Percentiles rank a stretch among this genome's conserved stretches.
Evolutionary conservation across 35 echinoderm and acorn worm genomes (phyloP).

Genomic region (Nesometra sesokonis): DNA sequence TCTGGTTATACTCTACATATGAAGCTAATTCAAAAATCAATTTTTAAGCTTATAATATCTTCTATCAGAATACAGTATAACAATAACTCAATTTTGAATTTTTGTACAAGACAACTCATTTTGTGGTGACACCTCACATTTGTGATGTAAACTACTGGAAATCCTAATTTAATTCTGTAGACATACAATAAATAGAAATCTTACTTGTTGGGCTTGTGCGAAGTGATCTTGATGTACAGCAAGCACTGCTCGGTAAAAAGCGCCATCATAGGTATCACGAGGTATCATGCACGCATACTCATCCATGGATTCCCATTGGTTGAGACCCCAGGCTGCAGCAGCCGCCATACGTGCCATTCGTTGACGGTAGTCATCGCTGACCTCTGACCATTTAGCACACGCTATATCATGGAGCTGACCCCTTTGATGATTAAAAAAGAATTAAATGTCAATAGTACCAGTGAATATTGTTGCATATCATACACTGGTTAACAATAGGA

Average conservation of each 20-base stretch:
- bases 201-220: slow-evolving; percentile 77
- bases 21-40: no score
- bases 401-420: slow-evolving; percentile 78
- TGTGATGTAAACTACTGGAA: no score
- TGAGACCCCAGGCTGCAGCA: slow-evolving; percentile 86
- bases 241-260: slow-evolving; percentile 89
- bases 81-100: no score
- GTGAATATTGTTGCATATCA: no score
- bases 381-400: slow-evolving; percentile 75
- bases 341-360: slow-evolving; percentile 90
- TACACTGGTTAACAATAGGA: no score
- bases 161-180: no score
- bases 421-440: slow-evolving; percentile 32
- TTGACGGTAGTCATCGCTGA: slow-evolving; percentile 75
- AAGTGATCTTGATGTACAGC: slow-evolving; percentile 97
- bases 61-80: no score
- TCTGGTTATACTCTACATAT: no score
- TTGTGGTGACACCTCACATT: no score
- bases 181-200: background rate
- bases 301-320: slow-evolving; percentile 98
- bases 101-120: no score
- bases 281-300: slow-evolving; percentile 91
- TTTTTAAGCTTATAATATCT: no score
- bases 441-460: background rate
- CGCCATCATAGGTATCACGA: slow-evolving; percentile 84